phyloP scores from a whole-genome alignment of 2,113 vertebrate genomes.

The Anseranas semipalmata region DNA sequence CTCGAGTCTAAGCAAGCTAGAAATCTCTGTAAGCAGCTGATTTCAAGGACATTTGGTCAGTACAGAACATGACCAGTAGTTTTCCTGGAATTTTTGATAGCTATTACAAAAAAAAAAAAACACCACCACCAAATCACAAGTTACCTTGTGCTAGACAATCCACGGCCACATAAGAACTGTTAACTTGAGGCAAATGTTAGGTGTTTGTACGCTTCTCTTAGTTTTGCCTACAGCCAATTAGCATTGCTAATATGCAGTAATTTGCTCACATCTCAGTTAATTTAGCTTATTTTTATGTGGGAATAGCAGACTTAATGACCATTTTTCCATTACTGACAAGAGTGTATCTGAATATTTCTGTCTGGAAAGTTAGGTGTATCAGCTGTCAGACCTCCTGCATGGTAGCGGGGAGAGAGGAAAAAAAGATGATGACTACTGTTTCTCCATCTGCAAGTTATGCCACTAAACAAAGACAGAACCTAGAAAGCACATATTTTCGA shows the following conservation, averaged over 20 bases:
- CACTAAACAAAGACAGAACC: background rate
- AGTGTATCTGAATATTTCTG: background rate
- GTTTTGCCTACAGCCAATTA: conserved; percentile 22
- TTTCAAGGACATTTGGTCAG: background rate
- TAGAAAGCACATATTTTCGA: background rate
- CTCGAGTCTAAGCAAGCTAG: background rate
- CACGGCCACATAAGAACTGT: background rate
- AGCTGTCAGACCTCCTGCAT: background rate
- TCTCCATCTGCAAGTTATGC: background rate
- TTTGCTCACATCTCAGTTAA: background rate
- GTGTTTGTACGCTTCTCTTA: conserved; percentile 9
- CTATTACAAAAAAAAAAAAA: background rate
- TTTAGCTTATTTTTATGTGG: background rate
- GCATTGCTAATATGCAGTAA: conserved; percentile 11
- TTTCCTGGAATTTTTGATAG: conserved; percentile 27
- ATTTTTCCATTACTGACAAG: background rate
- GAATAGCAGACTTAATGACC: background rate
- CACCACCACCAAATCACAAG: background rate
- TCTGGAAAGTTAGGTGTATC: background rate
- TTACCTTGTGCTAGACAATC: background rate
- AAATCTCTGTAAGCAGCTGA: background rate
- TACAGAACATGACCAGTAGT: background rate
- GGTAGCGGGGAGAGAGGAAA: background rate
- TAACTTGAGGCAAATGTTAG: conserved; percentile 30
- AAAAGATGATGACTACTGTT: background rate